phyloP scores from a whole-genome alignment of 2,888 invertebrate genomes.

The Encarsia formosa region DNA sequence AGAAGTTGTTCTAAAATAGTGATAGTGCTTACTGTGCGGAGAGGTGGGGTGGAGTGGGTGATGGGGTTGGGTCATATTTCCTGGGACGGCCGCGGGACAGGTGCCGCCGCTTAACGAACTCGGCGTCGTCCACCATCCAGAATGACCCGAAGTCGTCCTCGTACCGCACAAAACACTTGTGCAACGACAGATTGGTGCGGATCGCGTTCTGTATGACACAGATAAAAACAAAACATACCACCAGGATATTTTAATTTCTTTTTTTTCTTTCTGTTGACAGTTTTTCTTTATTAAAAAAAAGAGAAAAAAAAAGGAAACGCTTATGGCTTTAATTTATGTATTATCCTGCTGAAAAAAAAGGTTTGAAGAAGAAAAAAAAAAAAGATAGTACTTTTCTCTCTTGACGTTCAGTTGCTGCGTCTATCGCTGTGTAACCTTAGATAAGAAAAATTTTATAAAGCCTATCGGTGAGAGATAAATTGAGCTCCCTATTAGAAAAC shows the following conservation, averaged over 20 bases:
- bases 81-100: slow-evolving; percentile 93
- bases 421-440: too few species aligned
- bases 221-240: slow-evolving; percentile 54
- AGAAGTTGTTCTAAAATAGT: slow-evolving; percentile 46
- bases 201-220: slow-evolving; percentile 93
- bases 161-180: slow-evolving; percentile 98
- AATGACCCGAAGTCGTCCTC: slow-evolving; percentile 98
- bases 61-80: slow-evolving; percentile 89
- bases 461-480: too few species aligned
- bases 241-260: too few species aligned
- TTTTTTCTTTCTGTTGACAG: too few species aligned
- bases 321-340: too few species aligned
- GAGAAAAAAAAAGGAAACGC: slow-evolving; percentile 51
- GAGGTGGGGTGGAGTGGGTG: slow-evolving; percentile 60
- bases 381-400: too few species aligned
- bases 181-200: slow-evolving; percentile 98
- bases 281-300: slow-evolving; percentile 62
- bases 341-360: too few species aligned
- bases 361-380: too few species aligned
- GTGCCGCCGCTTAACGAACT: slow-evolving; percentile 95
- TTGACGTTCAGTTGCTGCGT: too few species aligned
- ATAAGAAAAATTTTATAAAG: too few species aligned
- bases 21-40: slow-evolving; percentile 61
- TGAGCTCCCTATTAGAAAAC: too few species aligned
- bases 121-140: slow-evolving; percentile 99